Evolutionary conservation across 2,888 invertebrate genomes (phyloP), one percentile per base, ranked within the genome.

Genomic region (Hydraecia micacea): DNA sequence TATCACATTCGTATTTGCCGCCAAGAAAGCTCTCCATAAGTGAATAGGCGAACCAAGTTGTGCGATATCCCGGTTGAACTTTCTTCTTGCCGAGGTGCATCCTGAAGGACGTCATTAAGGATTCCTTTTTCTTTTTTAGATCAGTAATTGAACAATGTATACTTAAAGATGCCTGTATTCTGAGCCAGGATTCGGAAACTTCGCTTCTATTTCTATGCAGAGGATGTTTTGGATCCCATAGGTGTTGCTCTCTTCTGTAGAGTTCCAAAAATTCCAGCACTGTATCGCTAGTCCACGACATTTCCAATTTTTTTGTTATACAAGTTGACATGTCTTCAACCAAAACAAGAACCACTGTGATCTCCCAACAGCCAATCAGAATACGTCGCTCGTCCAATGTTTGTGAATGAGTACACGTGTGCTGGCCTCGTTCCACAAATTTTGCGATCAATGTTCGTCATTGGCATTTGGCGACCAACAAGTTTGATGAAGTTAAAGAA

Each of bases 41-140:
- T 15, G 93, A 89, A 91, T 92, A 97, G 13, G 96, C 96, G 81
- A 96, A 97, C 97, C 97, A 97, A 77, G 92, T 91, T 39, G 94
- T 93, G 28, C 91, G 93, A 90, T 94, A 95, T 28, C 89, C 87
- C 46, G 90, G 91, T 72, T 88, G 91, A 21, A 87, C 92, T 86
- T 92, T 94, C 89, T 95, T 95, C 89, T 93, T 95, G 49, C 93
- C 91, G 58, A 90, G 89, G 86, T 95, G 94, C 90, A 93, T 91
- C 86, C 96, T 92, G 86, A 95, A 97, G 5, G 95, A 93, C 9
- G 96, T 94, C 97, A 97, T 96, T 78, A 97, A 84, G 2, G 95
- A 95, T 85, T 97, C 97, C 83, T 96, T 97, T 90, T 97, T 97
- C 90, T 92, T 96, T 90, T 97, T 97, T 42, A 97, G 88, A 80